A percentile compares a stretch with the other conserved stretches of the same genome.
Conservation (phyloP, 2,888 invertebrate species). For the Trichopoda pennipes region DNA sequence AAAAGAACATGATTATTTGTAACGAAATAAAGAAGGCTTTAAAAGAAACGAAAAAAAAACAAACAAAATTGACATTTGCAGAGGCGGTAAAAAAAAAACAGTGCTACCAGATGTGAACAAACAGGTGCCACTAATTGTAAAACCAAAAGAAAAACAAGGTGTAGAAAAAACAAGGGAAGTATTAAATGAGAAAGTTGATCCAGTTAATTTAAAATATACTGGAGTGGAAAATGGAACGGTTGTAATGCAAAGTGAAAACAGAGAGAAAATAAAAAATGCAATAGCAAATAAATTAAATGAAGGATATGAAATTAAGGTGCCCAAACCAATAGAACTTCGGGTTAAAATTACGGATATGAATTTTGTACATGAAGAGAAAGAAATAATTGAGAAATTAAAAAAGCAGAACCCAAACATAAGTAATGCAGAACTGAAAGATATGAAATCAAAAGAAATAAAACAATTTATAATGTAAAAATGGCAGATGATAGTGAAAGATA, state of each 20-base stretch:
- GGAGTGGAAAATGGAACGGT: neutral
- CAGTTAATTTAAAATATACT: neutral
- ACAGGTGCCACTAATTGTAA: neutral
- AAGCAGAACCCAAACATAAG: neutral
- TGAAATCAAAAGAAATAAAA: slow-evolving; percentile 1
- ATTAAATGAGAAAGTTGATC: slow-evolving; percentile 1
- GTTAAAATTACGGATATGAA: too few relatives aligned
- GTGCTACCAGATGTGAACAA: slow-evolving; percentile 2
- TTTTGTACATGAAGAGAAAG: too few relatives aligned
- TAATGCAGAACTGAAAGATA: neutral
- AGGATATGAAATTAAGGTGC: too few relatives aligned
- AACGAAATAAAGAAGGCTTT: too few relatives aligned
- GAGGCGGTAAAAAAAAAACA: slow-evolving; percentile 2
- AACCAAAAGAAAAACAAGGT: too few relatives aligned
- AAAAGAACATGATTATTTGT: neutral
- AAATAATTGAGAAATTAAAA: slow-evolving; percentile 7
- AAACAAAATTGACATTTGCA: neutral
- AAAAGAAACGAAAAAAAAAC: neutral
- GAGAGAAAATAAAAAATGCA: too few relatives aligned
- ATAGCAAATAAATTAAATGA: too few relatives aligned
- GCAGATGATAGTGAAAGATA: neutral
- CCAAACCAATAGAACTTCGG: too few relatives aligned
- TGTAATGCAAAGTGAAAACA: too few relatives aligned
- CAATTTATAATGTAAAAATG: neutral
- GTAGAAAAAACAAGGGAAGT: slow-evolving; percentile 4